A percentile compares a stretch with the other conserved stretches of the same genome.
Conservation (phyloP, 2,797 vertebrate species). For the Fundulus diaphanus region DNA sequence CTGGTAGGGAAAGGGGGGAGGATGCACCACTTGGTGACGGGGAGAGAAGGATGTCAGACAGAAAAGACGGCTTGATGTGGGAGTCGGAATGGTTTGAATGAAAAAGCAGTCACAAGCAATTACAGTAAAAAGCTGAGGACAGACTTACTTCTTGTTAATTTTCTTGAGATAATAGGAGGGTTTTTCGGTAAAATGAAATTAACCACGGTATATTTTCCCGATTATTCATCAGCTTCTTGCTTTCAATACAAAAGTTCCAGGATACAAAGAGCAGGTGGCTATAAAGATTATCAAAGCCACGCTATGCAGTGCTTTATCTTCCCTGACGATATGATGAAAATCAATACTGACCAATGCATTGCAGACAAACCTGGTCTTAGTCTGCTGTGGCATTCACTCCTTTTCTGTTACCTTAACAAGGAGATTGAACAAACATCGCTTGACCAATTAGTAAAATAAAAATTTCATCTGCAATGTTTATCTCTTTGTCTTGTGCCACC, state of each 20-base stretch:
- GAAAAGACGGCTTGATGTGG: constrained; percentile 11
- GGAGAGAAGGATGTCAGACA: constrained; percentile 21
- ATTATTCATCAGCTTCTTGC: not conserved
- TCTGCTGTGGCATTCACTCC: not conserved
- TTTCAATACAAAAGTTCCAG: not conserved
- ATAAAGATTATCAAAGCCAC: not conserved
- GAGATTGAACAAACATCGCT: not conserved
- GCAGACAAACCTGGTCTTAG: not conserved
- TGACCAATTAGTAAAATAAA: not conserved
- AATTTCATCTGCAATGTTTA: not conserved
- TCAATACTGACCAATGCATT: not conserved
- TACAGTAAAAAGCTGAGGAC: not conserved
- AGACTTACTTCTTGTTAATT: not conserved
- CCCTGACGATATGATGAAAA: not conserved
- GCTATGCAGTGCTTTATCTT: not conserved
- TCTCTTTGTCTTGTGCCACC: not conserved
- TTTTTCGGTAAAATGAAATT: not conserved
- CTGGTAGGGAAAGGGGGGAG: constrained; percentile 40
- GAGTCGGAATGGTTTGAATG: not conserved
- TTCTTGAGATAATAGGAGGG: not conserved
- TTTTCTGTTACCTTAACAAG: not conserved
- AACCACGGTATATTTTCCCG: not conserved
- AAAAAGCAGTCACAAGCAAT: not conserved
- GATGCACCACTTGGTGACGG: constrained; percentile 13
- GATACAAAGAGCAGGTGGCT: not conserved